phyloP scores from a whole-genome alignment of 2,797 vertebrate genomes.

The Enoplosus armatus region DNA sequence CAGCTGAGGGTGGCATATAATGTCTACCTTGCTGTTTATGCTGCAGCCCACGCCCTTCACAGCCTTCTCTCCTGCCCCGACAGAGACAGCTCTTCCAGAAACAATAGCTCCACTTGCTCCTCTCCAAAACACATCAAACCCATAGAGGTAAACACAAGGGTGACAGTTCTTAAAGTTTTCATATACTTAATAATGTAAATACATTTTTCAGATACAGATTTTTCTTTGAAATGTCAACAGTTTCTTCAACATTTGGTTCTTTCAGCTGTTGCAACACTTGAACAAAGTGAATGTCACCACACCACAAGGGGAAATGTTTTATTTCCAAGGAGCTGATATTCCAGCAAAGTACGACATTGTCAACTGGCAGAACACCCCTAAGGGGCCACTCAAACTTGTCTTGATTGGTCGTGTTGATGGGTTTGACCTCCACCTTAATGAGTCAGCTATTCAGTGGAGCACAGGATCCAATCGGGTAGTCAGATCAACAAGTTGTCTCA shows the following conservation, averaged over 20 bases:
- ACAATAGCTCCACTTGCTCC: slow-evolving; percentile 58
- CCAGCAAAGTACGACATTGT: slow-evolving; percentile 84
- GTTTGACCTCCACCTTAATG: slow-evolving; percentile 75
- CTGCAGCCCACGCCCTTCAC: slow-evolving; percentile 81
- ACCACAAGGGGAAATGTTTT: slow-evolving; percentile 78
- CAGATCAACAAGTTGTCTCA: not conserved
- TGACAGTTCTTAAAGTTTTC: not conserved
- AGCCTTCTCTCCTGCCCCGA: slow-evolving; percentile 73
- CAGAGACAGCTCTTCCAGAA: slow-evolving; percentile 27
- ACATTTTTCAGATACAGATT: too few species aligned
- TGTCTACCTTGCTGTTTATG: slow-evolving; percentile 84
- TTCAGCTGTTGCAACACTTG: slow-evolving; percentile 79
- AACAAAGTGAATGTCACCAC: slow-evolving; percentile 79
- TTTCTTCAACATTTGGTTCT: not conserved
- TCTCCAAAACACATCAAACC: slow-evolving; percentile 65
- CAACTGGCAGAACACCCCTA: slow-evolving; percentile 81
- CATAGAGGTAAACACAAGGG: slow-evolving; percentile 63
- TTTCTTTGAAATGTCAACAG: not conserved
- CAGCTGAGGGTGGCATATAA: slow-evolving; percentile 80
- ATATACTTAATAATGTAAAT: not conserved
- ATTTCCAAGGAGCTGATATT: slow-evolving; percentile 78
- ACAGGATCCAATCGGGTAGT: slow-evolving; percentile 71
- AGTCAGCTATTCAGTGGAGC: slow-evolving; percentile 82
- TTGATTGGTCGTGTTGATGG: slow-evolving; percentile 79
- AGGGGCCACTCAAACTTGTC: slow-evolving; percentile 66